phyloP scores from a whole-genome alignment of 92 coral and sea anemone genomes.

The Diadumene lineata region DNA sequence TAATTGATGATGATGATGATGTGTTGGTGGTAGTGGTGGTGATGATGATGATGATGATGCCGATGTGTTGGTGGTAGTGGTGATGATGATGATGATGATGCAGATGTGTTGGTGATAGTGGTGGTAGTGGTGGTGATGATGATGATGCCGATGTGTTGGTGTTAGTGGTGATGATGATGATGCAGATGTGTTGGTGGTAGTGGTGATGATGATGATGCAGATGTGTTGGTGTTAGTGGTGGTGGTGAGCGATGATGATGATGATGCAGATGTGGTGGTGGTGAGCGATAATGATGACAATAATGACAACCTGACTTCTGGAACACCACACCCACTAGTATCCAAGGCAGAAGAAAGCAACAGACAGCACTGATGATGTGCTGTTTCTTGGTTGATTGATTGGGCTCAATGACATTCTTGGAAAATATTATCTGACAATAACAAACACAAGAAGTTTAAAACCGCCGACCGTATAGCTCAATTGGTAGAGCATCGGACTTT shows the following conservation, averaged over 20 bases:
- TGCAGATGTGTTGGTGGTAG: background rate
- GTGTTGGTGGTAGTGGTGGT: background rate
- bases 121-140: background rate
- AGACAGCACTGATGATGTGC: constrained; percentile 52
- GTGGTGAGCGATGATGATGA: background rate
- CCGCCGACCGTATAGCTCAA: too few species aligned
- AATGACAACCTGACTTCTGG: constrained; percentile 18
- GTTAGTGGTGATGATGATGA: background rate
- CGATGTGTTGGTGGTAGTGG: background rate
- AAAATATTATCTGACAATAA: constrained; percentile 44
- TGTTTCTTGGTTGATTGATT: constrained; percentile 16
- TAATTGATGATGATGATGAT: background rate
- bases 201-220: background rate
- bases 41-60: background rate
- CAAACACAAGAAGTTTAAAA: background rate
- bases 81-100: background rate
- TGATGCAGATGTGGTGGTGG: background rate
- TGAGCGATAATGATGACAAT: background rate
- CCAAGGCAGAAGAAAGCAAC: constrained; percentile 82
- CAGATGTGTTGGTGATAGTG: background rate
- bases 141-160: background rate
- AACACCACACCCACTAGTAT: constrained; percentile 79
- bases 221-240: background rate
- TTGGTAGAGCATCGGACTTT: too few species aligned
- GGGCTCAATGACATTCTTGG: constrained; percentile 15